These are phyloP conservation scores for Puntigrus tetrazona DNA, from an alignment of 2,113 vertebrate species.

Conservation along the genomic window DNA sequence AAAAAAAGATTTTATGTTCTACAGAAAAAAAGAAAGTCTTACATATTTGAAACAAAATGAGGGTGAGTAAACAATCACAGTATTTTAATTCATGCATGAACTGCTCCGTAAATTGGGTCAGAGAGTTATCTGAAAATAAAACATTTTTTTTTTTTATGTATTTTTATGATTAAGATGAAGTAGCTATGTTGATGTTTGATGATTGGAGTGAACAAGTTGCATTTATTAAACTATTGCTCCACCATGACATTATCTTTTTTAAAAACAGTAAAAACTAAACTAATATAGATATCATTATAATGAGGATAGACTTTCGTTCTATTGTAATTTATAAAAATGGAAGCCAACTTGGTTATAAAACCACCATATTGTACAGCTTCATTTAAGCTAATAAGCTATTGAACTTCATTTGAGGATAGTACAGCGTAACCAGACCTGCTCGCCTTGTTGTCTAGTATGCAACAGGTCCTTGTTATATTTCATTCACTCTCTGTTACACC, in stretches of 20 bases:
- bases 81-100: not conserved
- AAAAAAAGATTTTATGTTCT: not conserved
- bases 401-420: not conserved
- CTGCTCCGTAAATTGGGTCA: not conserved
- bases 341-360: not conserved
- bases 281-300: not conserved
- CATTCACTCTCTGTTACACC: constrained; percentile 21
- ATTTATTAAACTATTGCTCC: not conserved
- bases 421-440: constrained; percentile 20
- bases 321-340: not conserved
- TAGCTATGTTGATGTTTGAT: not conserved
- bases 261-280: no score
- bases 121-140: not conserved
- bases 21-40: not conserved
- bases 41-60: not conserved
- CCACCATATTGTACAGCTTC: not conserved
- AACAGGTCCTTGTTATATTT: constrained; percentile 27
- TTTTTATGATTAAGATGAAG: not conserved
- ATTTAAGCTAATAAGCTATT: not conserved
- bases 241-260: not conserved
- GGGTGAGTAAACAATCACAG: not conserved
- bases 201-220: not conserved
- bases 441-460: not conserved
- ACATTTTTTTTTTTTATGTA: not conserved
- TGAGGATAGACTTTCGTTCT: not conserved